Evolutionary conservation across 2,888 invertebrate species (phyloP), one percentile per base, ranked within the genome.

Genomic region (Scaptomyza cyrtandrae): DNA sequence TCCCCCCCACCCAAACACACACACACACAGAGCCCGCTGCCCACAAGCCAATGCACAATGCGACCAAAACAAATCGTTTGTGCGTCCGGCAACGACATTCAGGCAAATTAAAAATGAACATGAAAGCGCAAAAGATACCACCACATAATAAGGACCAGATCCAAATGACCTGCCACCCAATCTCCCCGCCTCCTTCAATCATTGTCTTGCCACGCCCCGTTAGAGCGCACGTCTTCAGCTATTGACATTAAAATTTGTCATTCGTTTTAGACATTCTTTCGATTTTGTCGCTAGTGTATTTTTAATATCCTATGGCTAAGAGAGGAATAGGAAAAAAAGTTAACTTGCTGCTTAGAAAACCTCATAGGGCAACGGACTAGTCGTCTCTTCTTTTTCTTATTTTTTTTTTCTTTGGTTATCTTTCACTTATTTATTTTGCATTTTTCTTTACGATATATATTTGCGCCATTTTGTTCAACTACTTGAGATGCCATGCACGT

Each of bases 231-330:
- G 87, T 86, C 85, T 75, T 53, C 37, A 44, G 65, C 74, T 80
- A 85, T 85, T 88, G 84, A 80, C 88, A 85, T 88, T 88, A 83
- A 86, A 85, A 88, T 85, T 85, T 88, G 86, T 88, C 88, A 85
- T 88, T 78, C 80, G 61, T 56, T 78, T 79, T 66, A 45, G 68
- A 62, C 52, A 41, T 58, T 75, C 49, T 66, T 70, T 66, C 66
- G 72, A 57, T 71, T 58, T 49, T 39, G 14, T 37, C 27, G 37
- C 46, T 57, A 54, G 59, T 55, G 45, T 56, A 53, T 73, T 45
- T 73, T 56, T 35, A n/a, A 49, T 73, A 46, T 35, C 29, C 41
- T 29, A 6, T 14, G 16, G 16, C n/a, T 13, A 10, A 3, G 9
- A 14, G 5, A 0, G 4, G 3, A 10, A 39, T 27, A 24, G 24